A percentile compares a stretch with the other conserved stretches of the same genome.
Conservation (phyloP, 2,113 vertebrate genomes). For the Baryphthengus martii region DNA sequence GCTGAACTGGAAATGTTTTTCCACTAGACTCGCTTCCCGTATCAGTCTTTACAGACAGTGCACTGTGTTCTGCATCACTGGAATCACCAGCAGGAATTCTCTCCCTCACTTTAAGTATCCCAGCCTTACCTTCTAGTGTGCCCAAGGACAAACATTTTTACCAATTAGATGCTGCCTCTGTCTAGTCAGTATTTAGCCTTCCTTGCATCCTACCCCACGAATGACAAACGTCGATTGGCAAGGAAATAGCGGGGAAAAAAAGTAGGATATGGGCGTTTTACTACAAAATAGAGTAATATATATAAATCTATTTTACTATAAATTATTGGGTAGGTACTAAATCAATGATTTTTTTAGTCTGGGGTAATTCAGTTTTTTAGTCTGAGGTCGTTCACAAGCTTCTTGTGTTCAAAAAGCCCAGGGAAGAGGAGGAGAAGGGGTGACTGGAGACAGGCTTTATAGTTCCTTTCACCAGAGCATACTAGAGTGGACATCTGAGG, state of each 20-base stretch:
- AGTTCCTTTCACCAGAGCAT: not conserved
- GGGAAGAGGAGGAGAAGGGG: accelerated
- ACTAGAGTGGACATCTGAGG: not conserved
- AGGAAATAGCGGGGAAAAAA: not conserved
- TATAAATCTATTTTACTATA: not conserved
- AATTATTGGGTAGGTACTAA: not conserved
- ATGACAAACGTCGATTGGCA: not conserved
- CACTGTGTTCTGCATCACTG: not conserved
- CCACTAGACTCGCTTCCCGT: not conserved
- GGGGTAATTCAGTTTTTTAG: not conserved
- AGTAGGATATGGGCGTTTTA: not conserved
- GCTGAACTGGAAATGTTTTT: not conserved
- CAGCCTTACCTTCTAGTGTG: not conserved
- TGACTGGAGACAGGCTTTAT: not conserved
- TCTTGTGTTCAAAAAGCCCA: too few species aligned
- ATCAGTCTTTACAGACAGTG: not conserved
- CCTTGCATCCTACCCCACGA: not conserved
- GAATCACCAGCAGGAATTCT: not conserved
- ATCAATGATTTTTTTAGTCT: not conserved
- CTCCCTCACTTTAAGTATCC: not conserved
- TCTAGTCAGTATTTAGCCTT: not conserved
- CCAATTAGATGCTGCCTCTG: not conserved
- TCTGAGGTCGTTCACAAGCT: too few species aligned
- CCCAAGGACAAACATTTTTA: not conserved
- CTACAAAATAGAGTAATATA: not conserved